A percentile compares a stretch with the other conserved stretches of the same genome.
Evolutionary conservation across 1,140 invertebrate species (phyloP).

Genomic region (Drosophila nebulosa): DNA sequence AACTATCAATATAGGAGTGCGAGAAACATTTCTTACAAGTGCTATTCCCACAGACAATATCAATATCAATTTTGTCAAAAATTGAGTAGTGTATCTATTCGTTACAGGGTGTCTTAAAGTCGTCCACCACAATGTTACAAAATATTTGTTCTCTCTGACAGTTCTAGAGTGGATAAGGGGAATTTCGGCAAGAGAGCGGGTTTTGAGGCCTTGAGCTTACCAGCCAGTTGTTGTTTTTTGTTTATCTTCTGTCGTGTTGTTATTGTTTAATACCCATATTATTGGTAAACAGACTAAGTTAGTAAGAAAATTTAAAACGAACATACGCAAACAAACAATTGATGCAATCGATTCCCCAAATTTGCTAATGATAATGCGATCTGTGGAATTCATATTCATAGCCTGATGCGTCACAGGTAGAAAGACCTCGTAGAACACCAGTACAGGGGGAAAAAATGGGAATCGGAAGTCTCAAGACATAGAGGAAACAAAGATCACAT

Average conservation of each 20-base stretch:
- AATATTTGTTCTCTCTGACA: constrained; percentile 3
- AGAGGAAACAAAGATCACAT: neutral
- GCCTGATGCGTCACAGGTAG: constrained; percentile 48
- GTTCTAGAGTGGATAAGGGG: neutral
- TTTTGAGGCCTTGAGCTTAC: constrained; percentile 51
- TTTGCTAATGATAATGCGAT: constrained; percentile 19
- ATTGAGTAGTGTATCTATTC: no score
- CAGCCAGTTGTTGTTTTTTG: constrained; percentile 34
- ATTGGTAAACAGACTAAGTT: constrained; percentile 64
- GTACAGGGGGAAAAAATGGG: neutral
- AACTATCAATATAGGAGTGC: no score
- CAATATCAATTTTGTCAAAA: no score
- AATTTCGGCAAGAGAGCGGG: neutral
- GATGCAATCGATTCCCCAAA: constrained; percentile 30
- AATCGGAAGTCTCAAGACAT: neutral
- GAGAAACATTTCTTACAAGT: no score
- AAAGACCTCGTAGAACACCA: neutral
- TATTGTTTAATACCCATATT: constrained; percentile 51
- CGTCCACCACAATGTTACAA: neutral
- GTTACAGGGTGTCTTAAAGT: neutral
- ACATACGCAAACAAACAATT: constrained; percentile 1
- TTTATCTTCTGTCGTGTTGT: constrained; percentile 55
- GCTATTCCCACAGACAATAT: no score
- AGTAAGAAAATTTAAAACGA: constrained; percentile 27
- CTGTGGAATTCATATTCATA: constrained; percentile 6